Percentiles rank a stretch among this genome's conserved stretches.
Conservation (phyloP, 2,888 invertebrate genomes). For the Microctonus brassicae region DNA sequence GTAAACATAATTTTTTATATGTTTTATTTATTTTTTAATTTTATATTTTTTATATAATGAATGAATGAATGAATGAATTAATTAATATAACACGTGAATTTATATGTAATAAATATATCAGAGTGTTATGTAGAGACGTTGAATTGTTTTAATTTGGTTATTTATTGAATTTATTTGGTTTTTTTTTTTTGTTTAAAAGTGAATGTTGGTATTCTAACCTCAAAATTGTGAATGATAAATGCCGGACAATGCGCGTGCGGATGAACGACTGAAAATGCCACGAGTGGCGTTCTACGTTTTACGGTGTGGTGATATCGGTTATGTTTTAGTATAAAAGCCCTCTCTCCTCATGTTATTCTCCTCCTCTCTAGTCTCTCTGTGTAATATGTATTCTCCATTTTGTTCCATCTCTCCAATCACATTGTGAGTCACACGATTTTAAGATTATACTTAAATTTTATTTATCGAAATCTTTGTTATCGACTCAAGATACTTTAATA, state of each 20-base stretch:
- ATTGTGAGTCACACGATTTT: no score
- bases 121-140: no score
- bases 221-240: no score
- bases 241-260: constrained; percentile 55
- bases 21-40: no score
- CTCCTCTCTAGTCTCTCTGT: no score
- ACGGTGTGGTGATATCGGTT: constrained; percentile 44
- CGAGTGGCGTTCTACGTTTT: constrained; percentile 57
- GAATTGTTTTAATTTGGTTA: background rate
- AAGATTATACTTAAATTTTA: no score
- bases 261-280: constrained; percentile 64
- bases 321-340: constrained; percentile 33
- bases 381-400: background rate
- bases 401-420: background rate
- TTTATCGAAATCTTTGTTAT: no score
- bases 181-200: background rate
- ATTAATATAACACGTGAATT: constrained; percentile 6
- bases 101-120: no score
- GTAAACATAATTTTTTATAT: background rate
- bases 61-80: background rate
- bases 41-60: no score
- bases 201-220: background rate
- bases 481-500: no score
- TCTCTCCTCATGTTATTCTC: constrained; percentile 21
- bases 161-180: background rate